Conservation (phyloP, 2,113 vertebrate species). For the Ascaphus truei region DNA sequence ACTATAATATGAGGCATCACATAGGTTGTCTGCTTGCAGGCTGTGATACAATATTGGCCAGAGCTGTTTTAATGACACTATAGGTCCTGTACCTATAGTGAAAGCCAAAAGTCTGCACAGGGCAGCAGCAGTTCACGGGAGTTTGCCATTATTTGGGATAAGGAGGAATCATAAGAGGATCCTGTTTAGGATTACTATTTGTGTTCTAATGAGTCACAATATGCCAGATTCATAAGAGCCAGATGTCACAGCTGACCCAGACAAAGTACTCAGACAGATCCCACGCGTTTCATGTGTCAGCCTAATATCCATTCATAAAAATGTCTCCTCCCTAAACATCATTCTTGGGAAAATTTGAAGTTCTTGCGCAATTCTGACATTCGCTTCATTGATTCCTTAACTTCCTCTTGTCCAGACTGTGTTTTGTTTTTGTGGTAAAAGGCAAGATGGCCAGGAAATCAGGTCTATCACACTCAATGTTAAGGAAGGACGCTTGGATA, state of each 20-base stretch:
- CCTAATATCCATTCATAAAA: conserved; percentile 71
- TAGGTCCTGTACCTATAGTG: neutral
- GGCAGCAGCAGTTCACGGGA: conserved; percentile 34
- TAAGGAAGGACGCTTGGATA: conserved; percentile 44
- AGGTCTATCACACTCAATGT: conserved; percentile 43
- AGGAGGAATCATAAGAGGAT: conserved; percentile 59
- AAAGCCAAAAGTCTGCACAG: neutral
- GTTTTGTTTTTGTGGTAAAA: conserved; percentile 47
- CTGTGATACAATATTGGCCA: neutral
- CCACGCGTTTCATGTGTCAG: conserved; percentile 65
- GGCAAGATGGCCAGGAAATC: conserved; percentile 53
- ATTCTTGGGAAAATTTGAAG: conserved; percentile 59
- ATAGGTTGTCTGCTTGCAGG: neutral
- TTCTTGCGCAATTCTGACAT: conserved; percentile 53
- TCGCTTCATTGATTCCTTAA: conserved; percentile 48
- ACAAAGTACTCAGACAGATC: conserved; percentile 64
- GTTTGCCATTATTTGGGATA: conserved; percentile 53
- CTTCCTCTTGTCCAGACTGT: neutral
- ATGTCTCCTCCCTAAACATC: conserved; percentile 48
- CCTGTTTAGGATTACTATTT: conserved; percentile 67
- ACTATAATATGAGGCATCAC: neutral
- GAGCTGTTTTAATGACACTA: neutral
- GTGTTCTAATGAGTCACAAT: conserved; percentile 68
- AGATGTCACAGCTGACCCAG: conserved; percentile 75
- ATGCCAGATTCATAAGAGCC: conserved; percentile 67